Conservation (phyloP, 1,140 invertebrate species). For the Pseudomyrmex sp. region DNA sequence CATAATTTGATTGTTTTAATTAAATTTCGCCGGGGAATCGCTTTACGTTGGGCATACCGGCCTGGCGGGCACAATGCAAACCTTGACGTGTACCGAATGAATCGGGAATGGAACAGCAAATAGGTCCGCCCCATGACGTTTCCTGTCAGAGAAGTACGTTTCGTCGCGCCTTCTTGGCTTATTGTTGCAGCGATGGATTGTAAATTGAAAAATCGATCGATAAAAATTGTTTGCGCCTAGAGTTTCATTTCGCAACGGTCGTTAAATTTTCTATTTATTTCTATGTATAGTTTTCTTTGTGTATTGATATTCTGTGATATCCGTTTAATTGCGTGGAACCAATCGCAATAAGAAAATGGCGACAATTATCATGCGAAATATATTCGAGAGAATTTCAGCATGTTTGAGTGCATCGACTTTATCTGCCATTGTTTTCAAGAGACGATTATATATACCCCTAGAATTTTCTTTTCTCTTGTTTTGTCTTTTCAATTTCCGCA, state of each 20-base stretch:
- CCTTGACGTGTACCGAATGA: slow-evolving; percentile 83
- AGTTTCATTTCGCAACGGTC: background rate
- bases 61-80: slow-evolving; percentile 83
- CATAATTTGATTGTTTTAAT: slow-evolving; percentile 86
- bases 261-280: background rate
- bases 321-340: background rate
- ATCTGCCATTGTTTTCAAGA: too few relatives aligned
- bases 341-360: too few relatives aligned
- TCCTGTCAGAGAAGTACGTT: slow-evolving; percentile 13
- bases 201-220: slow-evolving; percentile 32
- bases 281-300: background rate
- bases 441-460: too few relatives aligned
- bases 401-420: too few relatives aligned
- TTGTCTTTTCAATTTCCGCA: background rate
- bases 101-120: slow-evolving; percentile 79
- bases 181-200: slow-evolving; percentile 4
- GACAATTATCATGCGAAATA: too few relatives aligned
- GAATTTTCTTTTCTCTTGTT: background rate
- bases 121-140: slow-evolving; percentile 66
- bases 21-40: slow-evolving; percentile 85
- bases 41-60: slow-evolving; percentile 83
- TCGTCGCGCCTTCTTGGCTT: slow-evolving; percentile 5
- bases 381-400: too few relatives aligned
- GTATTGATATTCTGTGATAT: background rate
- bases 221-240: background rate